Conservation (phyloP, 1,140 invertebrate species). For the Drosophila kikkawai region DNA sequence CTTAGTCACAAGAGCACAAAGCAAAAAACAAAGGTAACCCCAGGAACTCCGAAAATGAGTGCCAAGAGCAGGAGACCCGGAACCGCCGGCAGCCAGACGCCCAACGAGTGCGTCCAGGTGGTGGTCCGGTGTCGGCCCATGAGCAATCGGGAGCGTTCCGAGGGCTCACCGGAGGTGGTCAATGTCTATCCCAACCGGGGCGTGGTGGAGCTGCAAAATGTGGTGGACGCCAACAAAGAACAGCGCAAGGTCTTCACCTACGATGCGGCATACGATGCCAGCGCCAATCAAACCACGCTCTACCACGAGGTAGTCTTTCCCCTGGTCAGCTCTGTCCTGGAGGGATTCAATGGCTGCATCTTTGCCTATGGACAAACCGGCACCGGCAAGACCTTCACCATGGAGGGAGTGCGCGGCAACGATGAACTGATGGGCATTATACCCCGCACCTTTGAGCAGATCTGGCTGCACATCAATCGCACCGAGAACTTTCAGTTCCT, state of each 20-base stretch:
- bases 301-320: conserved; percentile 97
- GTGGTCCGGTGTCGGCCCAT: conserved; percentile 96
- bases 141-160: conserved; percentile 91
- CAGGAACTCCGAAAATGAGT: conserved; percentile 57
- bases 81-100: conserved; percentile 64
- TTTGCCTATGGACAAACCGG: conserved; percentile 99
- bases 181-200: conserved; percentile 88
- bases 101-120: conserved; percentile 88
- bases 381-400: conserved; percentile 97
- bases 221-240: conserved; percentile 85
- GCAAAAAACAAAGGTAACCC: conserved; percentile 8
- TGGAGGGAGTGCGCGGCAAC: conserved; percentile 91
- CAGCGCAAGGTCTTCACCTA: conserved; percentile 93
- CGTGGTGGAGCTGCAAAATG: conserved; percentile 89
- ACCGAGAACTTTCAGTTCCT: conserved; percentile 95
- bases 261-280: conserved; percentile 95
- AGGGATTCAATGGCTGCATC: conserved; percentile 98
- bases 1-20: conserved; percentile 66
- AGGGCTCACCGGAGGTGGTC: conserved; percentile 90
- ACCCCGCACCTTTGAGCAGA: conserved; percentile 97
- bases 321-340: conserved; percentile 97
- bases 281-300: conserved; percentile 95
- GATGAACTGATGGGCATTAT: conserved; percentile 94
- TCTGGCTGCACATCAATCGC: conserved; percentile 95
- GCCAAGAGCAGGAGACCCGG: conserved; percentile 72